Evolutionary conservation across 2,888 invertebrate species (phyloP), one percentile per base, ranked within the genome.

Genomic region (Diplazon laetatorius): DNA sequence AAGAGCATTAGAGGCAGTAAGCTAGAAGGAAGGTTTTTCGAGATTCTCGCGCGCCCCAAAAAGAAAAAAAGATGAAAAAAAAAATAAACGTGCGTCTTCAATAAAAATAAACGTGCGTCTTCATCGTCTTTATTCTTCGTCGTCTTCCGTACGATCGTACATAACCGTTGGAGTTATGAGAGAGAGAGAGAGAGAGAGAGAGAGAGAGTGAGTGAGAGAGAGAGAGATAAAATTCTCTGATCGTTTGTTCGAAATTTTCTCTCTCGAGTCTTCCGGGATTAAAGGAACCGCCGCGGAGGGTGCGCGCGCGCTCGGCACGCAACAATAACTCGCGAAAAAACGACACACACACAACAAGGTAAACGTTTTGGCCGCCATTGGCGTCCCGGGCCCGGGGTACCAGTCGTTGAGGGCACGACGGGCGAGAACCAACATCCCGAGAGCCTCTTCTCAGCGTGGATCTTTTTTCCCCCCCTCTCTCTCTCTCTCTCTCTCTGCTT

Each of bases 271-370:
- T 66, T 37, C 50, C 78, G 78, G 88, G 89, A 89, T 89, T 88
- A 89, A 85, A 89, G 86, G 76, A 82, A 81, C 85, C 87, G 4
- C 4, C 30, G 30, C n/a, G n/a, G n/a, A n/a, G n/a, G n/a, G n/a
- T n/a, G n/a, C n/a, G n/a, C n/a, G n/a, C n/a, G 85, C 84, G 73
- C 46, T 30, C 66, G 75, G 78, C 79, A 78, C 62, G 74, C 77
- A 83, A 82, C 79, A 82, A 82, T 80, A 80, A 76, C 76, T 70
- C 62, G 72, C 74, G 81, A 79, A 75, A 80, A 76, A 76, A 77
- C 65, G 72, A 75, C 71, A 60, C n/a, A n/a, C n/a, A 78, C 70
- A 52, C 71, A 72, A 76, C 65, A 55, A 71, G 75, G 73, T n/a
- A n/a, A n/a, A n/a, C 73, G 80, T 75, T 69, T 70, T 5, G 10